Conservation (phyloP, 2,113 vertebrate species). For the Myotis yumanensis region DNA sequence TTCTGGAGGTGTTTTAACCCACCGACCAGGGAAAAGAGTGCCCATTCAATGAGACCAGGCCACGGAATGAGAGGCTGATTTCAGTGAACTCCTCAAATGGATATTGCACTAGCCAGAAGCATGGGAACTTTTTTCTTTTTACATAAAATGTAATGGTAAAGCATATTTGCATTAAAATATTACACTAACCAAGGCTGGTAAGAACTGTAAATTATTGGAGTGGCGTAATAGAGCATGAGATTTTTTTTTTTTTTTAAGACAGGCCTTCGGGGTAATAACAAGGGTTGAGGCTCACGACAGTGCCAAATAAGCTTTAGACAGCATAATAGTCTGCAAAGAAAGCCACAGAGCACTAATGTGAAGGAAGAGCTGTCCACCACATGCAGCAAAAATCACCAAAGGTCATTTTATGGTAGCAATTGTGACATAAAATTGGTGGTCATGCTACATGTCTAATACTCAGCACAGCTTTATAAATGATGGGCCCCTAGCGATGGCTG, state of each 20-base stretch:
- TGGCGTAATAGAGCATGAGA: constrained; percentile 85
- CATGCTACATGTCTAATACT: constrained; percentile 93
- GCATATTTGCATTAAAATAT: constrained; percentile 87
- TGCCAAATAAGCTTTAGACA: constrained; percentile 90
- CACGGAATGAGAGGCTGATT: constrained; percentile 66
- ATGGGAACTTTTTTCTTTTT: constrained; percentile 74
- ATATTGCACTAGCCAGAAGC: constrained; percentile 73
- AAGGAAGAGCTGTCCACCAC: constrained; percentile 91
- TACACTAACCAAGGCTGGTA: constrained; percentile 83
- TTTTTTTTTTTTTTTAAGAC: constrained; percentile 85
- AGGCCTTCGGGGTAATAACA: constrained; percentile 90
- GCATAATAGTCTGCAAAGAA: constrained; percentile 91
- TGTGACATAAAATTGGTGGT: constrained; percentile 92
- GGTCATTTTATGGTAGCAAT: constrained; percentile 93
- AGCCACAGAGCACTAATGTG: constrained; percentile 90
- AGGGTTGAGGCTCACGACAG: constrained; percentile 88
- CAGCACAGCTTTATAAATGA: constrained; percentile 90
- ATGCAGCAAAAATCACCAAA: constrained; percentile 91
- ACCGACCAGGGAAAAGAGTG: constrained; percentile 75
- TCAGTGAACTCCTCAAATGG: constrained; percentile 63
- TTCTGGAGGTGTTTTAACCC: constrained; percentile 47
- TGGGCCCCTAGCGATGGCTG: constrained; percentile 91
- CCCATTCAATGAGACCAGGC: constrained; percentile 46
- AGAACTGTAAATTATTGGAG: constrained; percentile 86
- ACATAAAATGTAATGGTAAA: constrained; percentile 78